A percentile compares a stretch with the other conserved stretches of the same genome.
Evolutionary conservation across 2,797 vertebrate genomes (phyloP).

Genomic region (Sebastes steindachneri): DNA sequence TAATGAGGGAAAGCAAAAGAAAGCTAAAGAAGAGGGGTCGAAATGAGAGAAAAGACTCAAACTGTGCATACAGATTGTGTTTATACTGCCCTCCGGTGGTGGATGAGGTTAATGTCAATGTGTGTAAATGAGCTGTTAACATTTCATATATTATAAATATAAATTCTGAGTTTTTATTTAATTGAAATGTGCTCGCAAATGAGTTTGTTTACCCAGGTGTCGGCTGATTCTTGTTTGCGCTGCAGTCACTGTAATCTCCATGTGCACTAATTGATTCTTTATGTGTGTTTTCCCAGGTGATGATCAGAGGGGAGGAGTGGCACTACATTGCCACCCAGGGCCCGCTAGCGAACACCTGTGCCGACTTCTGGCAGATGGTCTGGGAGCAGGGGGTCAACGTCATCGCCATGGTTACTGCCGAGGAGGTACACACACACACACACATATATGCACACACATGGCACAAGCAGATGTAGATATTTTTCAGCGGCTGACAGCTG

Average conservation of each 20-base stretch:
- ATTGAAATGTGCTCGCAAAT: background rate
- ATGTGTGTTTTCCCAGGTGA: slow-evolving; percentile 83
- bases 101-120: background rate
- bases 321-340: slow-evolving; percentile 98
- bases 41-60: background rate
- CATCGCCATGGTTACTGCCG: slow-evolving; percentile 97
- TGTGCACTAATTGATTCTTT: slow-evolving; percentile 30
- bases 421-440: slow-evolving; percentile 87
- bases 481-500: slow-evolving; percentile 34
- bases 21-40: background rate
- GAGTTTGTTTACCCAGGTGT: background rate
- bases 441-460: background rate
- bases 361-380: slow-evolving; percentile 99
- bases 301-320: slow-evolving; percentile 93
- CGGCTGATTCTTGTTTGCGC: background rate
- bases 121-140: background rate
- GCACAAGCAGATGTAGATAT: slow-evolving; percentile 25
- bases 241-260: background rate
- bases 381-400: slow-evolving; percentile 98
- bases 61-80: background rate
- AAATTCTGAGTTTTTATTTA: background rate
- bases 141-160: background rate
- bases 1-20: slow-evolving; percentile 19
- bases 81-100: slow-evolving; percentile 64
- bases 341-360: slow-evolving; percentile 93